Evolutionary conservation across 2,888 invertebrate species (phyloP).

Genomic region (Octodonta nipae): DNA sequence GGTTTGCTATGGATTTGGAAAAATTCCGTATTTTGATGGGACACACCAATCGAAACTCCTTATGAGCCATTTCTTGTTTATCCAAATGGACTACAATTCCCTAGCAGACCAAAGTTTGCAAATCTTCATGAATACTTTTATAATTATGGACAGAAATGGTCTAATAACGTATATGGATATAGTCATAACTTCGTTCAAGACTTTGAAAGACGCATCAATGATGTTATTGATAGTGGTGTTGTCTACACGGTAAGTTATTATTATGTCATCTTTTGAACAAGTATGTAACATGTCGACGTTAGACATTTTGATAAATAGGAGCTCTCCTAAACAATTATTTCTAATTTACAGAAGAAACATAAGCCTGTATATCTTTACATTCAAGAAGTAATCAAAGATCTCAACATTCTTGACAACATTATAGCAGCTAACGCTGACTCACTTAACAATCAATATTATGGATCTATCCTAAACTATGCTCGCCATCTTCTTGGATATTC

Average conservation of each 20-base stretch:
- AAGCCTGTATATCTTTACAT: neutral
- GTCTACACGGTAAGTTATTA: constrained; percentile 20
- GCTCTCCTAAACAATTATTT: no score
- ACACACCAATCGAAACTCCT: constrained; percentile 41
- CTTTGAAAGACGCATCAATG: constrained; percentile 41
- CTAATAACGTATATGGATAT: constrained; percentile 38
- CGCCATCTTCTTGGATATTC: constrained; percentile 44
- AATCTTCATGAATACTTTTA: constrained; percentile 36
- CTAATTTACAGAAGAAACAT: constrained; percentile 6
- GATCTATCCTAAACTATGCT: constrained; percentile 37
- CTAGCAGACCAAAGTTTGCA: constrained; percentile 45
- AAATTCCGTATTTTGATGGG: constrained; percentile 46
- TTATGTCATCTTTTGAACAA: no score
- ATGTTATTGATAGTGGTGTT: constrained; percentile 43
- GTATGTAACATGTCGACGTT: no score
- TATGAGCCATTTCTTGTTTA: constrained; percentile 49
- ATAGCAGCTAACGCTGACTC: constrained; percentile 53
- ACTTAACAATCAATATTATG: constrained; percentile 45
- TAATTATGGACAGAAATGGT: constrained; percentile 24
- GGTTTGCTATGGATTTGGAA: constrained; percentile 52
- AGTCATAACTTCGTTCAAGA: constrained; percentile 33
- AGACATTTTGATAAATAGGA: no score
- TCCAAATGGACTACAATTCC: constrained; percentile 52
- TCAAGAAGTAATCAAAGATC: constrained; percentile 33
- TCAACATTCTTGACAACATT: constrained; percentile 49